phyloP scores from a whole-genome alignment of 2,888 invertebrate genomes.

The Drosophila kokeensis region DNA sequence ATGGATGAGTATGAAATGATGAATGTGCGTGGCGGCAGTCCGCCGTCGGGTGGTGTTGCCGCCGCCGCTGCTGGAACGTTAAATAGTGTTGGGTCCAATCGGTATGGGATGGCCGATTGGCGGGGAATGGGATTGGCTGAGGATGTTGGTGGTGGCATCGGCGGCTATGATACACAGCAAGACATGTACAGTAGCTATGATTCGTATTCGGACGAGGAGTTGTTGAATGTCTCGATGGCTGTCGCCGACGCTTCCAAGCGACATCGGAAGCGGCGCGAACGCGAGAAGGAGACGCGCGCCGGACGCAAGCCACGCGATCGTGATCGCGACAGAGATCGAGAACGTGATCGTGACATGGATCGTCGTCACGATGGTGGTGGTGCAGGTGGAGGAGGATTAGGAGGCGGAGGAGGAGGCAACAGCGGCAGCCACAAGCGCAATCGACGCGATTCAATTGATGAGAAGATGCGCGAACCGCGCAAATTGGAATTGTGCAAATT shows the following conservation, averaged over 20 bases:
- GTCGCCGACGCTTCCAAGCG: conserved; percentile 84
- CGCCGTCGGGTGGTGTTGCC: conserved; percentile 82
- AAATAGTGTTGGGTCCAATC: neutral
- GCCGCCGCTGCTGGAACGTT: neutral
- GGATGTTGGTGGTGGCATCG: conserved; percentile 67
- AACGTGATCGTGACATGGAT: conserved; percentile 83
- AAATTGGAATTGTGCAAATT: conserved; percentile 98
- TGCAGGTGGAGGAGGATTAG: conserved; percentile 44
- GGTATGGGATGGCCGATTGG: conserved; percentile 48
- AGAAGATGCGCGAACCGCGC: conserved; percentile 89
- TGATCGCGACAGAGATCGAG: conserved; percentile 37
- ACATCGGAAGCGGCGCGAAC: conserved; percentile 77
- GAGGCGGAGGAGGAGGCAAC: conserved; percentile 51
- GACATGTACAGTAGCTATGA: conserved; percentile 87
- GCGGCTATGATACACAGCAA: conserved; percentile 85
- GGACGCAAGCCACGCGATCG: conserved; percentile 85
- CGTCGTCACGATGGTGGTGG: conserved; percentile 86
- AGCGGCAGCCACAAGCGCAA: conserved; percentile 85
- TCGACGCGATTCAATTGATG: conserved; percentile 87
- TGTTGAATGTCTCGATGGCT: conserved; percentile 42
- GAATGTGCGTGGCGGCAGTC: conserved; percentile 92
- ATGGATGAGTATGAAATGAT: conserved; percentile 92
- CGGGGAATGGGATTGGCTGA: conserved; percentile 26
- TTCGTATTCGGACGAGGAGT: conserved; percentile 85
- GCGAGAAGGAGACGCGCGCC: conserved; percentile 76